Evolutionary conservation across 2,797 vertebrate species (phyloP).

Genomic region (Limnodromus scolopaceus): DNA sequence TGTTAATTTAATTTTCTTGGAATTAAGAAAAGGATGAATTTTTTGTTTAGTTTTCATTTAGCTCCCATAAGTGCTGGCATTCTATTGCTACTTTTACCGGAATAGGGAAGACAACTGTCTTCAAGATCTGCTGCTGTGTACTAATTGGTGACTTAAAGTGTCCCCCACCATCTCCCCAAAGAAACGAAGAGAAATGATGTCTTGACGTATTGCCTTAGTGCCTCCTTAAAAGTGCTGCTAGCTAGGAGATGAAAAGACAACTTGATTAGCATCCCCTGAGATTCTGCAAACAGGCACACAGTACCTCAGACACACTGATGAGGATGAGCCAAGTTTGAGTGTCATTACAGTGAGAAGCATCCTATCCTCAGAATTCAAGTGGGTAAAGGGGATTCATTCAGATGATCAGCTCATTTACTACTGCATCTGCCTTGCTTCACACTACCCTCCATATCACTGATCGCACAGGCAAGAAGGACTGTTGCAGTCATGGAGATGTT

Average conservation of each 20-base stretch:
- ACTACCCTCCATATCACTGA: not conserved
- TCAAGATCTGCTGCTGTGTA: not conserved
- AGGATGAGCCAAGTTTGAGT: not conserved
- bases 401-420: not conserved
- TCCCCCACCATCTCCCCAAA: not conserved
- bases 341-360: conserved; percentile 3
- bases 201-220: not conserved
- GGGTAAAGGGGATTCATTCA: not conserved
- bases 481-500: not conserved
- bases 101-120: not conserved
- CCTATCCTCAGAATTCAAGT: conserved; percentile 18
- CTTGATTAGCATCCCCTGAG: conserved; percentile 26
- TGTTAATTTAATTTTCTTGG: not conserved
- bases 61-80: not conserved
- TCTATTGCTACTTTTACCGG: not conserved
- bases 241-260: not conserved
- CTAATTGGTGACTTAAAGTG: not conserved
- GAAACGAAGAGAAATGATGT: not conserved
- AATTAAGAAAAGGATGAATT: not conserved
- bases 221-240: not conserved
- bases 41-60: not conserved
- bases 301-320: conserved; percentile 6
- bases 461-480: not conserved
- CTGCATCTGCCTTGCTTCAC: not conserved
- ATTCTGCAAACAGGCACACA: not conserved